Evolutionary conservation across 2,113 vertebrate species (phyloP).

Genomic region (Galbula dea): DNA sequence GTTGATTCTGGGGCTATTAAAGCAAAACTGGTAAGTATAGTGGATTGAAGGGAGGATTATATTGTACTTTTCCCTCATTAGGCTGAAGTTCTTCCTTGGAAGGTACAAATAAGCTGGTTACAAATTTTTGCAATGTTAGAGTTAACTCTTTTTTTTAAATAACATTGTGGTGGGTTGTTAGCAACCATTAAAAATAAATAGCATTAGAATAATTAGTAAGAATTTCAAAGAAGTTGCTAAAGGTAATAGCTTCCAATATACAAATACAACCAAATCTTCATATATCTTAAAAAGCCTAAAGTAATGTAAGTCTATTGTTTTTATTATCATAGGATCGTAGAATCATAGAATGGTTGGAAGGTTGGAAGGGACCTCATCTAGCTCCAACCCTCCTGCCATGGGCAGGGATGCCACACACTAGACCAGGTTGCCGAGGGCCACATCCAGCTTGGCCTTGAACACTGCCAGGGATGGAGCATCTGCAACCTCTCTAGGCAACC

Average conservation of each 20-base stretch:
- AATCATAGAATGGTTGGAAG: too few species aligned
- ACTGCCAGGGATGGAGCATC: too few species aligned
- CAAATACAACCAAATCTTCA: background rate
- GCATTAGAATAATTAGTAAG: background rate
- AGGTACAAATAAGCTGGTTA: background rate
- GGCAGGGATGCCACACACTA: too few species aligned
- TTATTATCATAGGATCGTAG: too few species aligned
- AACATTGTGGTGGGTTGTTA: background rate
- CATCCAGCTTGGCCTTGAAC: too few species aligned
- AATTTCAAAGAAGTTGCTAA: background rate
- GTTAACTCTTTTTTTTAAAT: background rate
- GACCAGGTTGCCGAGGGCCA: too few species aligned
- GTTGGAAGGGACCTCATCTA: too few species aligned
- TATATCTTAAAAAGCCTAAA: background rate
- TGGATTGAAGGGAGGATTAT: background rate
- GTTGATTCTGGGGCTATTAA: conserved; percentile 92
- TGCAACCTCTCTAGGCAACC: too few species aligned
- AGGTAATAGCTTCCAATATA: background rate
- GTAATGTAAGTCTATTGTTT: background rate
- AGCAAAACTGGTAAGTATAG: conserved; percentile 86
- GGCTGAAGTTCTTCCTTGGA: background rate
- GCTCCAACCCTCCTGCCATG: too few species aligned
- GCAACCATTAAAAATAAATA: background rate
- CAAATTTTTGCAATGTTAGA: background rate
- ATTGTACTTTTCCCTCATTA: background rate